Percentiles rank a stretch among this genome's conserved stretches.
These are phyloP conservation scores for Centrocercus urophasianus DNA, from an alignment of 2,113 vertebrate genomes.

Conservation along the genomic window DNA sequence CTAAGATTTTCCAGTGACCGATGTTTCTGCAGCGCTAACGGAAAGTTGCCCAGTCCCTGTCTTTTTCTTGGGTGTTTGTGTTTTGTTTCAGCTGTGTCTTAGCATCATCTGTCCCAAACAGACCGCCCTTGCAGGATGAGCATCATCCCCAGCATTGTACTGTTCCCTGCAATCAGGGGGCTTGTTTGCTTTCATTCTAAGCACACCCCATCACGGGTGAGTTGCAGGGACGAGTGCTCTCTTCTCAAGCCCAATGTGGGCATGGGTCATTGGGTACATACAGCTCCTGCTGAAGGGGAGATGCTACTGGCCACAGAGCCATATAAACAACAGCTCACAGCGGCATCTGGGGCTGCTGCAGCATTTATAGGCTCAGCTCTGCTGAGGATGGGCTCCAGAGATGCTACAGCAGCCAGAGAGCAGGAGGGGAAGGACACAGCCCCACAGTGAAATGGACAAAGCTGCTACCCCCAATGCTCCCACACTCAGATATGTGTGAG, in stretches of 20 bases:
- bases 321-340: background rate
- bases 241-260: fast-evolving
- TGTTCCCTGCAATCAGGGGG: fast-evolving
- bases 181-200: fast-evolving
- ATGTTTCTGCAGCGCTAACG: background rate
- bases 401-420: fast-evolving
- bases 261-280: fast-evolving
- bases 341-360: fast-evolving
- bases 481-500: background rate
- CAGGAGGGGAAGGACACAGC: background rate
- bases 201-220: background rate
- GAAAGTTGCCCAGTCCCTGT: background rate
- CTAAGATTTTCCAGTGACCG: constrained; percentile 64
- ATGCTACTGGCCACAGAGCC: fast-evolving
- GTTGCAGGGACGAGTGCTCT: fast-evolving
- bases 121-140: background rate
- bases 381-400: background rate
- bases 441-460: background rate
- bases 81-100: background rate
- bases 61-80: fast-evolving
- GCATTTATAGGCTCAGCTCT: background rate
- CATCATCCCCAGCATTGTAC: background rate
- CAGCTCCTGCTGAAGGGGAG: background rate
- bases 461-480: background rate
- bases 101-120: background rate